These are phyloP conservation scores for Nasonia longicornis DNA, from an alignment of 1,140 invertebrate genomes.

Conservation along the genomic window DNA sequence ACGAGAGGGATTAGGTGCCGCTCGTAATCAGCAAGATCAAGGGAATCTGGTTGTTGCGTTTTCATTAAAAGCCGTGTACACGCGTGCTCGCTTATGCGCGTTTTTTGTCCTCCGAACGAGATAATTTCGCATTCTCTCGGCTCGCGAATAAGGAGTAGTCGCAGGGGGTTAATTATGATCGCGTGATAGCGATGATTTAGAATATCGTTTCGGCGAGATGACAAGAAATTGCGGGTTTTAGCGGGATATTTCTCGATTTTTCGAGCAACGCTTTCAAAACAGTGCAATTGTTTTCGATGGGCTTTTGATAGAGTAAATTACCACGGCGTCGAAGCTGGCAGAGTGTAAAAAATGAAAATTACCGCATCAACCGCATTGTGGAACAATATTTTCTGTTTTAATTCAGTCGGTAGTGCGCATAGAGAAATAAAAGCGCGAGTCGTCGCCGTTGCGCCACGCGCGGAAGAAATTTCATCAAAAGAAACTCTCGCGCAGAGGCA, in stretches of 20 bases:
- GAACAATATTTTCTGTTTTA: neutral
- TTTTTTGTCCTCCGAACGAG: neutral
- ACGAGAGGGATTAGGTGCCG: slow-evolving; percentile 10
- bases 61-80: neutral
- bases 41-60: slow-evolving; percentile 56
- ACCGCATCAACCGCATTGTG: neutral
- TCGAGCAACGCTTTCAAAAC: too few species aligned
- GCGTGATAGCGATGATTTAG: neutral
- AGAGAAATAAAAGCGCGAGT: too few species aligned
- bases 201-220: neutral
- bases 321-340: too few species aligned
- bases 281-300: too few species aligned
- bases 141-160: neutral
- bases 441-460: too few species aligned
- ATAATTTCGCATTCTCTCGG: neutral
- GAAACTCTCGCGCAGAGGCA: neutral
- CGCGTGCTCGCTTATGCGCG: neutral
- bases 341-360: too few species aligned
- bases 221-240: neutral
- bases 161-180: neutral
- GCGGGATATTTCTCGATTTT: too few species aligned
- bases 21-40: slow-evolving; percentile 55
- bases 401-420: neutral
- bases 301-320: too few species aligned
- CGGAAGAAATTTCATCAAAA: too few species aligned